phyloP scores from a whole-genome alignment of 1,140 invertebrate genomes.

The Bombus haemorrhoidalis region DNA sequence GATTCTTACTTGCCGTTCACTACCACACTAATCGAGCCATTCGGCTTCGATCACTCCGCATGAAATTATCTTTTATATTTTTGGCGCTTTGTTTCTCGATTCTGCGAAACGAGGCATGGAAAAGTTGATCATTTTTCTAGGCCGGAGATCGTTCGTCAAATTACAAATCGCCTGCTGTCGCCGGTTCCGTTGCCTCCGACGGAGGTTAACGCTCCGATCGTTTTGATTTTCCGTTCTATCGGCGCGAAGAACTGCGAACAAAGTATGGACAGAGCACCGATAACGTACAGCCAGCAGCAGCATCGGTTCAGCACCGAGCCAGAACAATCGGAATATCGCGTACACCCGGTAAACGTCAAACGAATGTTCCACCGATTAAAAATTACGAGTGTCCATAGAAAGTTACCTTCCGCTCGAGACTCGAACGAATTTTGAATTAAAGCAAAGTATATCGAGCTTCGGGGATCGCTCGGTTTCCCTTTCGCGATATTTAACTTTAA shows the following conservation, averaged over 20 bases:
- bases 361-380: neutral
- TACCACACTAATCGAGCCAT: too few species aligned
- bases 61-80: too few species aligned
- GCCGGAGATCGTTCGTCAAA: neutral
- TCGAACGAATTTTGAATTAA: neutral
- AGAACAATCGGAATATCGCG: too few species aligned
- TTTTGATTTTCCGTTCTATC: conserved; percentile 8
- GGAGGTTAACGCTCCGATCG: conserved; percentile 15
- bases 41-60: too few species aligned
- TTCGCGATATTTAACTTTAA: neutral
- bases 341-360: too few species aligned
- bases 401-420: neutral
- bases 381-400: neutral
- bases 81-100: too few species aligned
- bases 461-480: neutral
- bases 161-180: neutral
- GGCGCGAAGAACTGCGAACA: neutral
- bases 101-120: too few species aligned
- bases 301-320: neutral
- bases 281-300: neutral
- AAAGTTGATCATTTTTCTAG: neutral
- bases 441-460: neutral
- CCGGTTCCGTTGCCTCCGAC: neutral
- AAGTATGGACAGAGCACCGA: neutral
- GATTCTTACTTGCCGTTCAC: too few species aligned